A percentile compares a stretch with the other conserved stretches of the same genome.
Conservation (phyloP, 2,888 invertebrate species). For the Neoaliturus tenellus region DNA sequence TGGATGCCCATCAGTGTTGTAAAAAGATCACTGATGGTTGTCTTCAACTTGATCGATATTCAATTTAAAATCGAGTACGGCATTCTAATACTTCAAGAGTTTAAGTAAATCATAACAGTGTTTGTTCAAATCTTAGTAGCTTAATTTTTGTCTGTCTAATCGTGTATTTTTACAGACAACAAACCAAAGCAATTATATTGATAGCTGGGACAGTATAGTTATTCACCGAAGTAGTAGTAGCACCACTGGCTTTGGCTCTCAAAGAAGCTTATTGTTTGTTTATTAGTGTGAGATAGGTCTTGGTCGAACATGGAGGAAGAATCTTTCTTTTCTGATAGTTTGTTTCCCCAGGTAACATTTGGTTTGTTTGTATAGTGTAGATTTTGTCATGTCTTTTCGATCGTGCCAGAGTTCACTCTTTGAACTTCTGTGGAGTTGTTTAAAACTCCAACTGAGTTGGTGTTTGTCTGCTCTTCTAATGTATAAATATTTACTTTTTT, state of each 20-base stretch:
- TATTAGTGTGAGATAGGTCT: neutral
- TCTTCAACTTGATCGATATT: no score
- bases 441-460: neutral
- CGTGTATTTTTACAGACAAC: neutral
- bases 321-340: neutral
- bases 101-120: no score
- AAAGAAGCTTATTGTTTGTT: conserved; percentile 6
- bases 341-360: neutral
- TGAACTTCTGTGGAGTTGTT: neutral
- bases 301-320: neutral
- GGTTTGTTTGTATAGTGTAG: neutral
- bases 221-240: neutral
- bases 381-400: neutral
- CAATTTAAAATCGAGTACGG: no score
- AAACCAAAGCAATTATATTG: neutral
- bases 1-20: no score
- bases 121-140: no score
- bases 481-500: no score
- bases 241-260: neutral
- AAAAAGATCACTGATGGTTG: no score
- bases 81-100: no score
- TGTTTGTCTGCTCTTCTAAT: neutral
- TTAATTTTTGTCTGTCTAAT: neutral
- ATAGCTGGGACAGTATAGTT: neutral
- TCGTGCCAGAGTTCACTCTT: neutral